Conservation (phyloP, 92 coral and sea anemone genomes). For the Epizoanthus stellaris region DNA sequence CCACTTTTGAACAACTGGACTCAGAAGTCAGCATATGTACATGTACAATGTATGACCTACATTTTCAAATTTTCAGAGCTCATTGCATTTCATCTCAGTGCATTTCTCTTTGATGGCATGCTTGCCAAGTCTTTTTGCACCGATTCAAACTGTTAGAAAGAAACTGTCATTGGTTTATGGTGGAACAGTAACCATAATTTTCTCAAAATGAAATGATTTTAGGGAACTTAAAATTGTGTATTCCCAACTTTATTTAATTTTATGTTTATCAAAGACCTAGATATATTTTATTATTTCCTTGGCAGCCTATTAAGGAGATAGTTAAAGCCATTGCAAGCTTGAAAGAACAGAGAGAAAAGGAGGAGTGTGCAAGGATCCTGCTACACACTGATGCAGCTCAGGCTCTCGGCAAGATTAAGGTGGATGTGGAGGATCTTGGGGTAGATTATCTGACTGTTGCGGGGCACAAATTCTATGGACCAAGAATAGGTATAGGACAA, state of each 20-base stretch:
- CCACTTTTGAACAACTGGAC: no score
- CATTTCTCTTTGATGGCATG: no score
- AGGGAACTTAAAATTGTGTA: background rate
- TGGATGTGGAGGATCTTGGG: conserved; percentile 78
- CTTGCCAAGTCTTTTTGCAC: no score
- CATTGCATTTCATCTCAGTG: no score
- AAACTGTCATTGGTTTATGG: no score
- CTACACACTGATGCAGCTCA: conserved; percentile 99
- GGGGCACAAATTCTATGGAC: conserved; percentile 98
- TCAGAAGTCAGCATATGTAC: no score
- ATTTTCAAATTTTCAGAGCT: no score
- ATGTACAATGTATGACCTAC: no score
- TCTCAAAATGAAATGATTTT: no score
- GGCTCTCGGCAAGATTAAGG: conserved; percentile 90
- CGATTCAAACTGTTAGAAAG: no score
- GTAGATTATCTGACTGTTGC: conserved; percentile 95
- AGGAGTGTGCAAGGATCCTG: conserved; percentile 74
- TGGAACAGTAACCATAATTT: no score
- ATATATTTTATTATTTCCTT: background rate
- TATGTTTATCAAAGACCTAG: background rate
- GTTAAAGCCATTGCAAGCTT: conserved; percentile 61
- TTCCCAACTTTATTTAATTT: background rate
- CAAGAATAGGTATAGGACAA: conserved; percentile 81
- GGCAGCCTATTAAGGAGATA: conserved; percentile 84
- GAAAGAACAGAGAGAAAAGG: conserved; percentile 54